Evolutionary conservation across 2,888 invertebrate genomes (phyloP).

Genomic region (Hirtodrosophila alboralis): DNA sequence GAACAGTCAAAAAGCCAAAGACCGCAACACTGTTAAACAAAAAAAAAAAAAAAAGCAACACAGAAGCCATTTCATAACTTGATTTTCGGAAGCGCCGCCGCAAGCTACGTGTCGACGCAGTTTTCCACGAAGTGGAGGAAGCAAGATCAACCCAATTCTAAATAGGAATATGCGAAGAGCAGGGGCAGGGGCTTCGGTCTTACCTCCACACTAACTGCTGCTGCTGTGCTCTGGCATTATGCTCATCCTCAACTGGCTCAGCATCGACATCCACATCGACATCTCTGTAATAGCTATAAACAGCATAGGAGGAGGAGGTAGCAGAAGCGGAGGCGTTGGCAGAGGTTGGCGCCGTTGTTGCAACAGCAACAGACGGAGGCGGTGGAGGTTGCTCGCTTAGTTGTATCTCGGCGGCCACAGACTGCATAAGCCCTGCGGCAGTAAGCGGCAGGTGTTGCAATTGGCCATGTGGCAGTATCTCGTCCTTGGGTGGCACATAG

Average conservation of each 20-base stretch:
- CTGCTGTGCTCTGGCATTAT: constrained; percentile 31
- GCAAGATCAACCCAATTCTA: constrained; percentile 21
- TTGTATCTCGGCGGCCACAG: constrained; percentile 74
- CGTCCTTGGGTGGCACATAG: constrained; percentile 64
- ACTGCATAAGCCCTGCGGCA: constrained; percentile 61
- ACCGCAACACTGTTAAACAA: background rate
- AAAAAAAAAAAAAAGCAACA: constrained; percentile 25
- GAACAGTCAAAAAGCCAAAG: constrained; percentile 14
- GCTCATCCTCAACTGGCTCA: constrained; percentile 42
- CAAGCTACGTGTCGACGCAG: constrained; percentile 50
- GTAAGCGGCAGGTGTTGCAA: constrained; percentile 46
- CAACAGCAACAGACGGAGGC: constrained; percentile 4
- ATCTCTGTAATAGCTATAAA: constrained; percentile 92
- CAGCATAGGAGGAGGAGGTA: constrained; percentile 55
- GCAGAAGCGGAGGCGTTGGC: constrained; percentile 13
- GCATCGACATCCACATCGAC: constrained; percentile 76
- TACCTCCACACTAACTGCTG: constrained; percentile 67
- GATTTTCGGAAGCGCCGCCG: constrained; percentile 49
- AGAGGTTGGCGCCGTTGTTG: constrained; percentile 10
- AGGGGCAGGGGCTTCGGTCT: no score
- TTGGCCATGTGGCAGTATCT: constrained; percentile 12
- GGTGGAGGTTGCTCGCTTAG: constrained; percentile 67
- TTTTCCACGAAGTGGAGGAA: constrained; percentile 38
- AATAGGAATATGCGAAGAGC: background rate
- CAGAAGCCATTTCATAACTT: constrained; percentile 63